A percentile compares a stretch with the other conserved stretches of the same genome.
Evolutionary conservation across 2,797 vertebrate species (phyloP).

Genomic region (Pangasius krempfi): DNA sequence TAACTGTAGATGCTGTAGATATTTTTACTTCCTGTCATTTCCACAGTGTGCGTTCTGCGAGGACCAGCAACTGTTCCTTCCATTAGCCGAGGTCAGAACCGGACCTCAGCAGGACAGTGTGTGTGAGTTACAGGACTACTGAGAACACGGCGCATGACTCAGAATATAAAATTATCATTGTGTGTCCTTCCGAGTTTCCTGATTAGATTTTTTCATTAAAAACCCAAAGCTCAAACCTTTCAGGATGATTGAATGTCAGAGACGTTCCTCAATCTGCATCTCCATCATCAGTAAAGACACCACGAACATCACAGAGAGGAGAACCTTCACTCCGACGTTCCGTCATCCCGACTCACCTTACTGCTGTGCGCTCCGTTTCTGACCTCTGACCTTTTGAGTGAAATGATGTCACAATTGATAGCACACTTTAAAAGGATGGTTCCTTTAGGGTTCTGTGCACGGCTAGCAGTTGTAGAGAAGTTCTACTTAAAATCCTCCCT

Average conservation of each 20-base stretch:
- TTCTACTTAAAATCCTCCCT: neutral
- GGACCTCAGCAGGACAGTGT: neutral
- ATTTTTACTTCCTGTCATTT: neutral
- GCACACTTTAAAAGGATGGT: neutral
- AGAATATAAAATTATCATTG: conserved; percentile 78
- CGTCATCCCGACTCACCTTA: neutral
- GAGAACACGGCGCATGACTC: conserved; percentile 46
- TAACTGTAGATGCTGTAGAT: neutral
- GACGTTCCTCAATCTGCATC: conserved; percentile 55
- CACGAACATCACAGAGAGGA: neutral
- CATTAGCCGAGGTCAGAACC: neutral
- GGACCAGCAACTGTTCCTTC: neutral
- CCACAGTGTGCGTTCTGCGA: neutral
- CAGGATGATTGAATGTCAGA: conserved; percentile 80
- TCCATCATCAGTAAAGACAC: conserved; percentile 24
- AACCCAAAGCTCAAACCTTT: conserved; percentile 70
- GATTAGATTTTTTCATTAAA: conserved; percentile 70
- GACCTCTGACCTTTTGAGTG: neutral
- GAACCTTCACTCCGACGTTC: neutral
- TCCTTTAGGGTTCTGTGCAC: neutral
- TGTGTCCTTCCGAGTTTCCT: conserved; percentile 78
- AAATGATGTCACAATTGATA: neutral
- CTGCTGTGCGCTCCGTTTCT: neutral
- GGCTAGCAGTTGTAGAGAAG: neutral
- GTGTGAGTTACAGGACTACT: conserved; percentile 11